Conservation (phyloP, 2,888 invertebrate genomes). For the Lottia scabra region DNA sequence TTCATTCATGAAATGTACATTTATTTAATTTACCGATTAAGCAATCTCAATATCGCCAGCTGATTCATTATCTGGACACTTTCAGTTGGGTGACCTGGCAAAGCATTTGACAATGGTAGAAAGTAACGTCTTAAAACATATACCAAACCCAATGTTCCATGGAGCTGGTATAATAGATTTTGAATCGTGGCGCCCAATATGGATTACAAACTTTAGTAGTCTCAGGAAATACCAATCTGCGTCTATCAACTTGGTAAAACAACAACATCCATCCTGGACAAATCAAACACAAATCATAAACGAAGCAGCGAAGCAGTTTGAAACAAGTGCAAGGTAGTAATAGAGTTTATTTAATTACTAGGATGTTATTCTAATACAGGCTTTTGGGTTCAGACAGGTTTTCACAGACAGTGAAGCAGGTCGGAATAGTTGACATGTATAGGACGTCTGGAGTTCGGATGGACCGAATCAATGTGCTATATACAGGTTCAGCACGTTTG, state of each 20-base stretch:
- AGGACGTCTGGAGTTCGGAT: too few relatives aligned
- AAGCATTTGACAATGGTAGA: slow-evolving; percentile 76
- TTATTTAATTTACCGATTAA: too few relatives aligned
- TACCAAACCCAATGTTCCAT: slow-evolving; percentile 30
- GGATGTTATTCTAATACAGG: too few relatives aligned
- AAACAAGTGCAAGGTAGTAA: slow-evolving; percentile 11
- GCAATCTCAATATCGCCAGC: too few relatives aligned
- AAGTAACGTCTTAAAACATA: slow-evolving; percentile 70
- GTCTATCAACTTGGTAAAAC: slow-evolving; percentile 1
- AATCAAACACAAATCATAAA: not conserved
- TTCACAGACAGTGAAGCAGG: too few relatives aligned
- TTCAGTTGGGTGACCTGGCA: slow-evolving; percentile 78
- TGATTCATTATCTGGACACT: not conserved
- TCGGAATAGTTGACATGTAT: too few relatives aligned
- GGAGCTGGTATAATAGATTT: slow-evolving; percentile 17
- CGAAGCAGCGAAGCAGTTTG: slow-evolving; percentile 7
- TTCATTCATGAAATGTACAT: too few relatives aligned
- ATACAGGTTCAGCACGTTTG: too few relatives aligned
- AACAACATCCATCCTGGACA: slow-evolving; percentile 45
- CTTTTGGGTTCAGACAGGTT: too few relatives aligned
- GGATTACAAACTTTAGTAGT: slow-evolving; percentile 1
- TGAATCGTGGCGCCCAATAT: slow-evolving; percentile 18
- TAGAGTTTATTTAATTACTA: too few relatives aligned
- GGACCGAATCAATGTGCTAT: too few relatives aligned
- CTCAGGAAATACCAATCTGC: not conserved